Evolutionary conservation across 2,888 invertebrate species (phyloP), one percentile per base, ranked within the genome.

Genomic region (Apodemia zela): DNA sequence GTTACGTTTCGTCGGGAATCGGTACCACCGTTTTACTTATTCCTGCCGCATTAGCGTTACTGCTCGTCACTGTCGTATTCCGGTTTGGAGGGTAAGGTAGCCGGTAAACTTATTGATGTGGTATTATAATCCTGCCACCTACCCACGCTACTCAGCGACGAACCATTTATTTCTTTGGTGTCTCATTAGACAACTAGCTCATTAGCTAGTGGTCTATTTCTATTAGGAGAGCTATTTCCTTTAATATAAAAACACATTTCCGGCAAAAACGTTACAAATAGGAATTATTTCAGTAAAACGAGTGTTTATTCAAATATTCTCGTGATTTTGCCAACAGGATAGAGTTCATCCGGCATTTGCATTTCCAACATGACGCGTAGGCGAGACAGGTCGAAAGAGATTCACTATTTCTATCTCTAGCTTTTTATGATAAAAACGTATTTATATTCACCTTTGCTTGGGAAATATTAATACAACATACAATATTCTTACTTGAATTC

Each of bases 261-360:
- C 4, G 13, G 42, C 5, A 15, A 42, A 42, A 15, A 10, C 13
- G 5, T 15, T 42, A 42, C 42, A 15, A 42, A 42, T 42, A 42
- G 42, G 2, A 15, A 42, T 42, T 42, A 42, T 42, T 42, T 42
- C 15, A 15, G 13, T 15, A 6, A 25, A 25, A 3, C 51, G 18
- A 18, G 21, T 21, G 51, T 21, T 51, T 21, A 51, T 51, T 51
- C 15, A 51, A 51, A 51, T 21, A 21, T 51, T 51, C 2, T 21
- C 6, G 4, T 51, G 51, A 51, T 51, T 13, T 51, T 13, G 10
- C 13, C 11, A 54, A 25, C 21, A 15, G 2, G 6, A 54, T 54
- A 1, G 25, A 25, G 54, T 54, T 54, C 54, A 54, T 25, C 25
- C 54, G 21, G 25, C 54, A 54, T 54, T 54, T 21, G 21, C 54